Evolutionary conservation across 1,140 invertebrate genomes (phyloP), one percentile per base, ranked within the genome.

Genomic region (Apolygus lucorum): DNA sequence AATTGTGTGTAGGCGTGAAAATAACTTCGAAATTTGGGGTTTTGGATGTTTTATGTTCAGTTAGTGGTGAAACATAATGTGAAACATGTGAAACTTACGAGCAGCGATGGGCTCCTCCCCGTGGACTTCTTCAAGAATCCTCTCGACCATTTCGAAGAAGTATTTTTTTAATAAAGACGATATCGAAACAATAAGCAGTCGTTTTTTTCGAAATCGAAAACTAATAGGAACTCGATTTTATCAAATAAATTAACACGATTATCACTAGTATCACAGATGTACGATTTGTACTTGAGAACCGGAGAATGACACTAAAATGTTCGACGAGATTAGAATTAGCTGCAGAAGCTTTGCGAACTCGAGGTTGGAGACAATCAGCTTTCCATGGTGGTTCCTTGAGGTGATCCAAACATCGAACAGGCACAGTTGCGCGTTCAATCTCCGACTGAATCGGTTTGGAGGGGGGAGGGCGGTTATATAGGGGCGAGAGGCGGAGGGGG

Each of bases 41-140:
- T 22, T 25, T 28, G 28, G 1, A 1, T 28, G 21, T 28, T 42
- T 25, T 49, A 27, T 21, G 27, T 2, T 24, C 21, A 2, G 22
- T 29, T 29, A 13, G 17, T 24, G 2, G 25, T 49, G 1, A 2
- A 49, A 22, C 17, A 14, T 1, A 26, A 68, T 8, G 2, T 8
- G 25, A 24, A 63, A 28, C 11, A 11, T 4, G 28, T 13, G 28
- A 69, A 42, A 71, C 70, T 71, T 71, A 71, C 70, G 64, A n/a
- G 54, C 52, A 52, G 67, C 13, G 14, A 71, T 63, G 29, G 70
- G 70, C 65, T 71, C 70, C 52, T 71, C 66, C 11, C 70, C 64
- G 28, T 68, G 28, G 8, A 72, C 52, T 66, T 69, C 71, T 69
- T 72, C 71, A 28, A 72, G 42, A 29, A 72, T 72, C 26, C 71